These are phyloP conservation scores for Danaus melanippus DNA, from an alignment of 1,140 invertebrate species.

Conservation along the genomic window DNA sequence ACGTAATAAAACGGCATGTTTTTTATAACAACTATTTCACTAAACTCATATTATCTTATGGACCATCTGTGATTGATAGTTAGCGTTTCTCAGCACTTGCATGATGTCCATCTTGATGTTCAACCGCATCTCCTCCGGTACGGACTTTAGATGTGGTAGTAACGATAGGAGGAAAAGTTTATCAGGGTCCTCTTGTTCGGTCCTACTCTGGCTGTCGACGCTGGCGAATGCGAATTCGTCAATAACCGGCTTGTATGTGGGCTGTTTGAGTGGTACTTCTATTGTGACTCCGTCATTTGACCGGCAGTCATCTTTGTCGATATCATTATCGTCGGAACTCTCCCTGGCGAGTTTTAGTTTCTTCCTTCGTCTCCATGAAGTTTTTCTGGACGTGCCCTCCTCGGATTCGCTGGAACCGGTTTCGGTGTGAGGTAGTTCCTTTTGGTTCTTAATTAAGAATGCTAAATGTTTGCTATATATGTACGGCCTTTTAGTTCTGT, in stretches of 20 bases:
- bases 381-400: conserved; percentile 23
- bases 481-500: conserved; percentile 46
- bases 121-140: conserved; percentile 49
- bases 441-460: conserved; percentile 45
- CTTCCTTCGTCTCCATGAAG: conserved; percentile 36
- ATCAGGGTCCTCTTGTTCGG: conserved; percentile 46
- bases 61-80: conserved; percentile 25
- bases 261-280: conserved; percentile 9
- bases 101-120: conserved; percentile 63
- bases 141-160: conserved; percentile 49
- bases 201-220: conserved; percentile 32
- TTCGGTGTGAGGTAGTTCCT: conserved; percentile 9
- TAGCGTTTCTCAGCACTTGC: conserved; percentile 55
- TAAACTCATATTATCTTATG: conserved; percentile 34
- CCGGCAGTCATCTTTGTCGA: conserved; percentile 23
- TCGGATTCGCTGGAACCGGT: conserved; percentile 38
- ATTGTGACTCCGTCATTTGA: conserved; percentile 15
- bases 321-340: conserved; percentile 43
- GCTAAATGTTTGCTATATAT: conserved; percentile 49
- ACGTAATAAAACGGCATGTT: too few species aligned
- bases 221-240: conserved; percentile 56
- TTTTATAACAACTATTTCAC: too few species aligned
- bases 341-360: conserved; percentile 39
- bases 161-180: conserved; percentile 57
- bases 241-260: conserved; percentile 15